A percentile compares a stretch with the other conserved stretches of the same genome.
These are phyloP conservation scores for Chromobotia macracanthus DNA, from an alignment of 2,797 vertebrate genomes.

Conservation along the genomic window DNA sequence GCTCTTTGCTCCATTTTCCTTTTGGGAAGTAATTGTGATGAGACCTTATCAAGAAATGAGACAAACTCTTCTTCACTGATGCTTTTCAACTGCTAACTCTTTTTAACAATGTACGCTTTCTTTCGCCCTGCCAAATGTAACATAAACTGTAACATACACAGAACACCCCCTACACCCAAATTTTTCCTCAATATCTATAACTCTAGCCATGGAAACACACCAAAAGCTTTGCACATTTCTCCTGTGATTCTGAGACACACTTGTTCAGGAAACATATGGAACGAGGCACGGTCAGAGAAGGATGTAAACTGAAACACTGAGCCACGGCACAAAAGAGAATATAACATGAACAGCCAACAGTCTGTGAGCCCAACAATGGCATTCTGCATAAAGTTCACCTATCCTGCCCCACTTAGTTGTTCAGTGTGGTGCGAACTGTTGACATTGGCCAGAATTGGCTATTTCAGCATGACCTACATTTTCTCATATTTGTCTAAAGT, in stretches of 20 bases:
- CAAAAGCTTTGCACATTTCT: constrained; percentile 69
- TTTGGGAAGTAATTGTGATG: constrained; percentile 1
- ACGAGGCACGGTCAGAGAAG: background rate
- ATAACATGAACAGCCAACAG: constrained; percentile 21
- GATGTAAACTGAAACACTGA: constrained; percentile 12
- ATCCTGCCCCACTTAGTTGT: constrained; percentile 46
- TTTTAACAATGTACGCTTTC: background rate
- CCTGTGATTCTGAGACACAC: constrained; percentile 49
- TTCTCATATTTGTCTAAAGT: constrained; percentile 55
- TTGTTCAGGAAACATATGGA: constrained; percentile 24
- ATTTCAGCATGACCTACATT: constrained; percentile 49
- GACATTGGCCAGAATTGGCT: constrained; percentile 51
- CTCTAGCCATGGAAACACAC: constrained; percentile 47
- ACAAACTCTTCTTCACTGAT: constrained; percentile 11
- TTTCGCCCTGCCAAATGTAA: constrained; percentile 33
- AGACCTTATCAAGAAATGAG: constrained; percentile 12
- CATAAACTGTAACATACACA: constrained; percentile 39
- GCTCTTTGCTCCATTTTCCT: background rate
- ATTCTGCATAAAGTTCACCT: constrained; percentile 20
- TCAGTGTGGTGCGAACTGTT: constrained; percentile 49
- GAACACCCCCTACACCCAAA: constrained; percentile 26
- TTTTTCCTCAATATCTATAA: constrained; percentile 46
- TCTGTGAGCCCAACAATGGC: constrained; percentile 4
- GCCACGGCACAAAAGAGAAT: constrained; percentile 34
- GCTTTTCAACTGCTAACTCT: background rate